Base-by-base conservation (phyloP, 1,140 invertebrate genomes). In the Apocrypta bakeri region DNA sequence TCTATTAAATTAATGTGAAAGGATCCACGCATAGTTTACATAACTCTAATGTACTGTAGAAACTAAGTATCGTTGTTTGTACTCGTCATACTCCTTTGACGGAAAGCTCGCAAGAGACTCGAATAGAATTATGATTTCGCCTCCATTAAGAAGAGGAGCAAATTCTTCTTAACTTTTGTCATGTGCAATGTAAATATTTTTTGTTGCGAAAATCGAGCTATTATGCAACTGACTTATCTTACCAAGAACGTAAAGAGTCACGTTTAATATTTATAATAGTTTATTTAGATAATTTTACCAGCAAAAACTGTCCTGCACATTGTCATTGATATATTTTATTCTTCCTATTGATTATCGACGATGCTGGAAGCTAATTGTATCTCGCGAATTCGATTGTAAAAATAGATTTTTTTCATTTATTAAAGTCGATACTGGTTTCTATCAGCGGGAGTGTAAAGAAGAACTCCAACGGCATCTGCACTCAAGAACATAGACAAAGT, bases 1-100 rank as follows among this genome's bases (percentile, higher is more conserved):
- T 83, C 82, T 83, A 83, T 83, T 77, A 83, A 83, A 83, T 83
- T 83, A 83, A 83, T 83, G 77, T 42, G 82, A 83, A 80, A 79
- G 77, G 71, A 80, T 71, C 82, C 68, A 29, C 72, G 82, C 74
- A 66, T 33, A 83, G 82, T 83, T 83, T 83, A 79, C 77, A 76
- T 83, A 79, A 83, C 82, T 83, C 76, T 29, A 56, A 33, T 17
- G 79, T 73, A 56, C 56, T 17, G 79, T 73, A 24, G 64, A 83
- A 83, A 83, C 76, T 79, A 80, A 83, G 82, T 71, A 42, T 64
- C 72, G 82, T 69, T 76, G 71, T 76, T 75, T 71, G 29, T 33
- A 63, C 40, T 21, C 61, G 29, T n/a, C 37, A 66, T 4, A 66
- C 63, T 31, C 80, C n/a, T n/a, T n/a, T 81, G 61, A 81, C 79